phyloP scores from a whole-genome alignment of 2,113 vertebrate genomes.

The Labeo rohita region DNA sequence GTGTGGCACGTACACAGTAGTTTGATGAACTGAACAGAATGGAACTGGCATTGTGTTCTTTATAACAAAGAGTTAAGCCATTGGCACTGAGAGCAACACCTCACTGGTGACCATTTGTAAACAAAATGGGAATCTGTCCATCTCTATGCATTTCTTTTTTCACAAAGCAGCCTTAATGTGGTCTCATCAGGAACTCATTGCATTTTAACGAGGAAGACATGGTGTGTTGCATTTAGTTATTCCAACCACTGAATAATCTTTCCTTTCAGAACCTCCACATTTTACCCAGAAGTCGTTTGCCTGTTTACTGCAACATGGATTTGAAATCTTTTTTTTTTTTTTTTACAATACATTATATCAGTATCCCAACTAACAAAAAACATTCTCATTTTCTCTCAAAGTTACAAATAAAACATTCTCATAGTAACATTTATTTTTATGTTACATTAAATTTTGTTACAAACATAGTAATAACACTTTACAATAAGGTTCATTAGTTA shows the following conservation, averaged over 20 bases:
- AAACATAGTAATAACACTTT: too few species aligned
- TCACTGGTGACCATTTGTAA: constrained; percentile 55
- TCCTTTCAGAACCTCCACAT: constrained; percentile 34
- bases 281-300: constrained; percentile 9
- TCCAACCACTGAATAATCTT: constrained; percentile 41
- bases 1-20: not conserved
- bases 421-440: not conserved
- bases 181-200: constrained; percentile 66
- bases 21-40: not conserved
- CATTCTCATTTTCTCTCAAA: not conserved
- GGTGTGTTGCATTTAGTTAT: constrained; percentile 62
- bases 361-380: not conserved
- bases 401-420: not conserved
- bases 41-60: not conserved
- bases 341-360: not conserved
- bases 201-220: constrained; percentile 71
- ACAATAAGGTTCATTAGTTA: too few species aligned
- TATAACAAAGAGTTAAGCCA: not conserved
- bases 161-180: constrained; percentile 55
- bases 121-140: constrained; percentile 59
- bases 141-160: constrained; percentile 25
- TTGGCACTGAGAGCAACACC: constrained; percentile 38
- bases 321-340: not conserved
- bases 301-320: constrained; percentile 22
- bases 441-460: too few species aligned